Base-by-base conservation (phyloP, 2,888 invertebrate species). In the Cryptosula pallasiana region DNA sequence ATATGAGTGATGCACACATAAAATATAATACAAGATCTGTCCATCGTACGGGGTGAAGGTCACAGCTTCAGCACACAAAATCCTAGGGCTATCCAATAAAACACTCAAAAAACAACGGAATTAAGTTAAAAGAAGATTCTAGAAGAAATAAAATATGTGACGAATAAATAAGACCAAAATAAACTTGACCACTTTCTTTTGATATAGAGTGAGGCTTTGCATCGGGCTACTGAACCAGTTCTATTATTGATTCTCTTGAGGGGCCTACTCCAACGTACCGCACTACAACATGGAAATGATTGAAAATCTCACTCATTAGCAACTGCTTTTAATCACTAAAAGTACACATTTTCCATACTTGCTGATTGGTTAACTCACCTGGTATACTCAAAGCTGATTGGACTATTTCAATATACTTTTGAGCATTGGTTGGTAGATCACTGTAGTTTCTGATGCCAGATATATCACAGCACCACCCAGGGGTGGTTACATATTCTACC, bases 231-330 rank as follows among this genome's bases (percentile, higher is more conserved):
- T 57, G n/a, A 32, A 3, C 13, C 9, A 76, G 70, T 73, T 85
- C 90, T 79, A 97, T 94, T 80, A 96, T 93, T 72, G 92, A 93
- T 81, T 94, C 93, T 77, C 98, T 89, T 25, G 93, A 92, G 84
- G 94, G 93, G 2, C 98, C 98, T 71, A 98, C 96, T 75, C 98
- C 98, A 82, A 99, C 92, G 94, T 93, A 97, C 87, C 92, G 91
- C 55, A 97, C 94, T 93, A 88, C 58, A 82, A 81, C 29, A 36
- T 70, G 75, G 20, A 71, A 71, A 55, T 35, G 35, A 69, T 27
- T 35, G 25, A 20, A 69, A 57, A 1, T 35, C 23, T 27, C 29
- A 25, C 5, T 1, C 13, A 2, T 1, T 5, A 0, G 23, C 13
- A 32, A 16, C n/a, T n/a, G n/a, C n/a, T n/a, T n/a, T n/a, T n/a